Percentiles rank a stretch among this genome's conserved stretches.
Evolutionary conservation across 2,888 invertebrate species (phyloP).

Genomic region (Cantharis rufa): DNA sequence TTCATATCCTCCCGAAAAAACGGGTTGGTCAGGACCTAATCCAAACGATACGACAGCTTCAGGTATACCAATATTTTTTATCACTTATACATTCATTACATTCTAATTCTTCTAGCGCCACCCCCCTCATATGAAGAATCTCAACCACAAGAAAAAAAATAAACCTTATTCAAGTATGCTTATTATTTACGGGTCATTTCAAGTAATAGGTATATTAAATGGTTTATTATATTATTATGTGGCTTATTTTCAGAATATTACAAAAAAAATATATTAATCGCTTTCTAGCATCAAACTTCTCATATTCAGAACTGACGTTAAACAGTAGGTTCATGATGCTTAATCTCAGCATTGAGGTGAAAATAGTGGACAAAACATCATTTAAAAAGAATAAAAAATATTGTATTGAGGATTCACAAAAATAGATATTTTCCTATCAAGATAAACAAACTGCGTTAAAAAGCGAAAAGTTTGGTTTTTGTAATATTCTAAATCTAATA

Average conservation of each 20-base stretch:
- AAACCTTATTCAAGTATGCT: neutral
- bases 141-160: neutral
- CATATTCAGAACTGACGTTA: neutral
- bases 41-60: neutral
- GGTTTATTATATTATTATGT: neutral
- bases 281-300: too few relatives aligned
- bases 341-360: neutral
- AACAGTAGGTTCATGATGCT: neutral
- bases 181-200: neutral
- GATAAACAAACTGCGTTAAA: too few relatives aligned
- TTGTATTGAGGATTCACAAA: neutral
- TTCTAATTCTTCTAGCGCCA: constrained; percentile 4
- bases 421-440: too few relatives aligned
- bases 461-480: too few relatives aligned
- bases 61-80: neutral
- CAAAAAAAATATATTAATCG: neutral
- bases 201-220: neutral
- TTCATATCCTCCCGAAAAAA: neutral
- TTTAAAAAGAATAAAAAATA: neutral
- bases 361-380: too few relatives aligned
- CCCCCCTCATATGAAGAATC: constrained; percentile 13
- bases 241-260: neutral
- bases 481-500: too few relatives aligned
- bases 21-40: neutral
- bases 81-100: neutral